phyloP scores from a whole-genome alignment of 2,797 vertebrate genomes.

The Pelochelys cantorii region DNA sequence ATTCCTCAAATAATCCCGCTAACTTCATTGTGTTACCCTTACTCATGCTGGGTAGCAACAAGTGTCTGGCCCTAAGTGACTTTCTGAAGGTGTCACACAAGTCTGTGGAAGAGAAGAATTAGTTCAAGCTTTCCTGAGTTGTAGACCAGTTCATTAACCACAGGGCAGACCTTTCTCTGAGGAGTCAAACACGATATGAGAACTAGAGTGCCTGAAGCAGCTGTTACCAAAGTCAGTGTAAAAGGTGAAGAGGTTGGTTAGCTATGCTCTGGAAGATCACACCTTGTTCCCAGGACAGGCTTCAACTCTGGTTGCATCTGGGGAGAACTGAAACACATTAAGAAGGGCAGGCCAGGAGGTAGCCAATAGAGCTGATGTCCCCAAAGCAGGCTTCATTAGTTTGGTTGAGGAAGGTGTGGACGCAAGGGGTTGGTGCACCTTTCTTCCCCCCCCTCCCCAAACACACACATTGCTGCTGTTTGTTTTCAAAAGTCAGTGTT shows the following conservation, averaged over 20 bases:
- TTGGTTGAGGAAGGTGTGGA: fast-evolving
- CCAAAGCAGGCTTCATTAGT: not conserved
- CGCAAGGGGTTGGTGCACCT: not conserved
- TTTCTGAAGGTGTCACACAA: not conserved
- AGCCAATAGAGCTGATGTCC: not conserved
- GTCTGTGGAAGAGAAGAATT: not conserved
- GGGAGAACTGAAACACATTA: not conserved
- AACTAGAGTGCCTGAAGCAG: not conserved
- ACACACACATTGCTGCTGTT: not conserved
- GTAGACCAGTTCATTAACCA: not conserved
- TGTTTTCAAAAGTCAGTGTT: not conserved
- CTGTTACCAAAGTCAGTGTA: not conserved
- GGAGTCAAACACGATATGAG: not conserved
- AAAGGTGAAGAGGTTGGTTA: not conserved
- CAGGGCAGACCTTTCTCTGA: not conserved
- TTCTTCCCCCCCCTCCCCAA: not conserved
- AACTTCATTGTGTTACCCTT: not conserved
- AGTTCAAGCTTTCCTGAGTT: not conserved
- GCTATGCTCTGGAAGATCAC: not conserved
- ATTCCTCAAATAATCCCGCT: not conserved
- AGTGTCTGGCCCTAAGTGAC: not conserved
- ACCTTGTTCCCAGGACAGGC: not conserved
- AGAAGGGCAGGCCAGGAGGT: not conserved
- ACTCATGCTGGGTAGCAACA: not conserved
- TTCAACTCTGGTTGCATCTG: not conserved